phyloP scores from a whole-genome alignment of 2,797 vertebrate species.

The Sebastes paucispinis region DNA sequence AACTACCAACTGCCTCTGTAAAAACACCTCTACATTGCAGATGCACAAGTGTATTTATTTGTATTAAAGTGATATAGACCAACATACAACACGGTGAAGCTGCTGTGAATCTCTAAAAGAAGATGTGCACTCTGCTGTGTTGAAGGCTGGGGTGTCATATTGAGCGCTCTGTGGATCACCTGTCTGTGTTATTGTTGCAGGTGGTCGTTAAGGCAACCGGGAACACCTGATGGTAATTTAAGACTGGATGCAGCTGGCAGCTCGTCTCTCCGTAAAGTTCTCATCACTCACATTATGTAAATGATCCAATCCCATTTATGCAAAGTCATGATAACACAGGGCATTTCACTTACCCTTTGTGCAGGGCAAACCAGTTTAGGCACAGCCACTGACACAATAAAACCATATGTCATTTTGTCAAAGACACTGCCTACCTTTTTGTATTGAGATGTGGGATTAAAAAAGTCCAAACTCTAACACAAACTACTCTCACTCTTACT shows the following conservation, averaged over 20 bases:
- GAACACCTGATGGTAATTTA: not conserved
- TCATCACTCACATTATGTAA: not conserved
- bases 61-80: not conserved
- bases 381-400: not conserved
- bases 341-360: not conserved
- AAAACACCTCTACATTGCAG: not conserved
- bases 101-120: not conserved
- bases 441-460: too few species aligned
- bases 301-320: not conserved
- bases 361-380: not conserved
- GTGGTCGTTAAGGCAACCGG: not conserved
- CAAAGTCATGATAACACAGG: conserved; percentile 1
- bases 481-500: not conserved
- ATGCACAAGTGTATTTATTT: not conserved
- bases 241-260: not conserved
- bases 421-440: not conserved
- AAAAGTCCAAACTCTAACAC: not conserved
- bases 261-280: not conserved
- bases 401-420: not conserved
- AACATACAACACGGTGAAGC: not conserved
- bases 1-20: not conserved
- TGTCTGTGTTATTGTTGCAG: not conserved
- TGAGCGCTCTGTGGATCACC: not conserved
- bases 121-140: not conserved
- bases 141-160: not conserved